Percentiles rank a stretch among this genome's conserved stretches.
Evolutionary conservation across 1,140 invertebrate genomes (phyloP).

Genomic region (Diorhabda carinulata): DNA sequence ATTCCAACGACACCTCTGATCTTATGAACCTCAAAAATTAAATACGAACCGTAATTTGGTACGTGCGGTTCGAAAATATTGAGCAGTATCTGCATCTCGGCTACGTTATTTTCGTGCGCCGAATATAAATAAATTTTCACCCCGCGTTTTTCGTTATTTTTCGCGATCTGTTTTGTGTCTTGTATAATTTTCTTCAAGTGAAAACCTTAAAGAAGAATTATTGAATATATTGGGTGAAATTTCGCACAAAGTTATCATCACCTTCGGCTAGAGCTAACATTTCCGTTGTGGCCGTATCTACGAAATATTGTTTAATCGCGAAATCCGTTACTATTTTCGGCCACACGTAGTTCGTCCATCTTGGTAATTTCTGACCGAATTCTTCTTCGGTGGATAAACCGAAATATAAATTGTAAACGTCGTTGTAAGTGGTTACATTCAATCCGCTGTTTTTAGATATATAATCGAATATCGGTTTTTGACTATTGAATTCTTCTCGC

Average conservation of each 20-base stretch:
- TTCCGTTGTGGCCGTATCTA: conserved; percentile 25
- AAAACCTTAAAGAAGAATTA: not conserved
- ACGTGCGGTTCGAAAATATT: conserved; percentile 61
- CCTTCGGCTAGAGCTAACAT: conserved; percentile 27
- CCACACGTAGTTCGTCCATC: conserved; percentile 59
- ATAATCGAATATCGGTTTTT: conserved; percentile 24
- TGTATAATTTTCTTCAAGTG: conserved; percentile 12
- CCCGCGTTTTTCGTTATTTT: conserved; percentile 49
- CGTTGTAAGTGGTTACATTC: conserved; percentile 23
- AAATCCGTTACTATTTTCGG: conserved; percentile 48
- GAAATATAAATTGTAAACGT: conserved; percentile 29
- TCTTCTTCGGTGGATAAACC: conserved; percentile 43
- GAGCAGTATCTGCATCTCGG: conserved; percentile 61
- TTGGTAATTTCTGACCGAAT: conserved; percentile 56
- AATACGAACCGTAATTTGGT: conserved; percentile 52
- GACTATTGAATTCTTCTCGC: conserved; percentile 17
- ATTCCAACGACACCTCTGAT: conserved; percentile 20
- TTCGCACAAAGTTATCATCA: conserved; percentile 9
- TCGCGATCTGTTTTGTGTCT: conserved; percentile 22
- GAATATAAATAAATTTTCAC: conserved; percentile 64
- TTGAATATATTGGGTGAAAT: not conserved
- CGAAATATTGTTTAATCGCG: conserved; percentile 25
- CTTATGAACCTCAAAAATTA: conserved; percentile 32
- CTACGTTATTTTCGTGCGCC: conserved; percentile 70
- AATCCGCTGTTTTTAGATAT: conserved; percentile 28